phyloP scores from a whole-genome alignment of 2,888 invertebrate species.

The Cryptocephalus primarius region DNA sequence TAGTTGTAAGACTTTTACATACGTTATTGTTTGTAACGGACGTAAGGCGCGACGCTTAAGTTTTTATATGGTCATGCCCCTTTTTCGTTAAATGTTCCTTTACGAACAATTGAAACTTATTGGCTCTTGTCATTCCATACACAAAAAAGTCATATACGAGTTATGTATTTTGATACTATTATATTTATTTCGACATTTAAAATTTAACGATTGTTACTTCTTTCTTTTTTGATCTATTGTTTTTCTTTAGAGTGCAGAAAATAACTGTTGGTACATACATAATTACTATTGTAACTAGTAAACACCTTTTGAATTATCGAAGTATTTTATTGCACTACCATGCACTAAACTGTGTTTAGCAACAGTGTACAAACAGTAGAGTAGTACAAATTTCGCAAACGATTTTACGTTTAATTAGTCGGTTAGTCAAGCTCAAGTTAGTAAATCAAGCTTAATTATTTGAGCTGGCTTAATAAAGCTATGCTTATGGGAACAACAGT shows the following conservation, averaged over 20 bases:
- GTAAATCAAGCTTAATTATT: no score
- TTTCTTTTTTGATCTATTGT: conserved; percentile 14
- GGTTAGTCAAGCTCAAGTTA: no score
- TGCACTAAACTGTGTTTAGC: no score
- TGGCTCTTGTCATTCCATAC: conserved; percentile 24
- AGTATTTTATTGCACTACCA: background rate
- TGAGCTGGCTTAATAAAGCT: no score
- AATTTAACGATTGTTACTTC: conserved; percentile 7
- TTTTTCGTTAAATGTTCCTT: conserved; percentile 2
- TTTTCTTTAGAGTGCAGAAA: conserved; percentile 26
- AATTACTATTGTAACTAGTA: conserved; percentile 27
- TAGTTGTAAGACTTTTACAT: conserved; percentile 13
- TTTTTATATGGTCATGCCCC: conserved; percentile 1
- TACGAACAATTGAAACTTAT: conserved; percentile 4
- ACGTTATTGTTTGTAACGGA: conserved; percentile 10
- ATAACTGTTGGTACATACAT: conserved; percentile 27
- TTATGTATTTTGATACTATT: conserved; percentile 18
- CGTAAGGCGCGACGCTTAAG: conserved; percentile 2
- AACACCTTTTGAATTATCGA: conserved; percentile 26
- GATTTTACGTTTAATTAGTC: no score
- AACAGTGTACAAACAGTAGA: no score
- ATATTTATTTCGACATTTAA: conserved; percentile 11
- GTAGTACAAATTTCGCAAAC: no score
- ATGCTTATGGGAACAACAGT: no score
- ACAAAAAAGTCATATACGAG: conserved; percentile 12